Conservation (phyloP, 2,113 vertebrate species). For the Solenodon paradoxus region DNA sequence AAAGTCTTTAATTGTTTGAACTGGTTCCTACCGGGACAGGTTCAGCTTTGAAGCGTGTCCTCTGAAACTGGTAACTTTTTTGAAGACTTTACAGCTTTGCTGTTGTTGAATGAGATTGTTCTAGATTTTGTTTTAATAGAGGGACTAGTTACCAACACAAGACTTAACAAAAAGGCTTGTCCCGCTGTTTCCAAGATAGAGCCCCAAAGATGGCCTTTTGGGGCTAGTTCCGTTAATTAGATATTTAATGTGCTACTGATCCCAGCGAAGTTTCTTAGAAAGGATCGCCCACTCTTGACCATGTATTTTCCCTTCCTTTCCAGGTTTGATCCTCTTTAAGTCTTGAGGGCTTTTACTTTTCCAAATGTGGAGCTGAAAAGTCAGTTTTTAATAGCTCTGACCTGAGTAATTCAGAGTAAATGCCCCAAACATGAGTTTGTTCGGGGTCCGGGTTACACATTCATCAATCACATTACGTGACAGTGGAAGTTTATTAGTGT, state of each 20-base stretch:
- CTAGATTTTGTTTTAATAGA: not conserved
- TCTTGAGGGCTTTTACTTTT: not conserved
- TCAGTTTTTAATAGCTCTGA: not conserved
- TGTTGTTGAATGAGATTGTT: not conserved
- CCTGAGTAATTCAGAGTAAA: slow-evolving; percentile 38
- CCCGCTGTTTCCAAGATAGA: slow-evolving; percentile 36
- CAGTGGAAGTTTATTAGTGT: not conserved
- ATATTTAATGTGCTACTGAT: not conserved
- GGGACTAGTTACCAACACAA: not conserved
- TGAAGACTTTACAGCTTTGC: slow-evolving; percentile 3
- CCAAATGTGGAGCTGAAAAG: not conserved
- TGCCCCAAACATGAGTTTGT: too few relatives aligned
- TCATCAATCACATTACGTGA: not conserved
- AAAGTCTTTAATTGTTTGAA: slow-evolving; percentile 13
- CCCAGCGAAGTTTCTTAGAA: not conserved
- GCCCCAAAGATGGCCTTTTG: not conserved
- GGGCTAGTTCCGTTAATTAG: not conserved
- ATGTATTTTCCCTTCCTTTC: not conserved
- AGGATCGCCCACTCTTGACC: not conserved
- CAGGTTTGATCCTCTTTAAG: not conserved
- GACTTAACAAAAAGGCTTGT: not conserved
- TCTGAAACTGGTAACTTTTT: slow-evolving; percentile 27
- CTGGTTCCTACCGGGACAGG: not conserved
- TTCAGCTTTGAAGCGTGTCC: slow-evolving; percentile 15
- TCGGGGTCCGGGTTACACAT: not conserved